Evolutionary conservation across 2,888 invertebrate species (phyloP).

Genomic region (Tanytarsus gracilentus): DNA sequence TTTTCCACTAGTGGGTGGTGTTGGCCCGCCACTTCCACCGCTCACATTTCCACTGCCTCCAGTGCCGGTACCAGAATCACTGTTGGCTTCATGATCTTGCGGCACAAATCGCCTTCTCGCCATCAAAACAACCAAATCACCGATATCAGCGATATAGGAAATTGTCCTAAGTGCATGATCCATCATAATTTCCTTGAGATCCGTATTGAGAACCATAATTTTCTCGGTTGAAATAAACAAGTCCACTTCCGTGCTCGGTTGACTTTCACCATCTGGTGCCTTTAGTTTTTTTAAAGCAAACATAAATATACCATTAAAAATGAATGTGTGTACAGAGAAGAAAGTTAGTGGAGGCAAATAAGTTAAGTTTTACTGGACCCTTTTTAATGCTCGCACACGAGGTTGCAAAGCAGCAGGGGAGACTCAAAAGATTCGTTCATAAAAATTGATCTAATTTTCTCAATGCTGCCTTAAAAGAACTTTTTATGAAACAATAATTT

Average conservation of each 20-base stretch:
- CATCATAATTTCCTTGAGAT: constrained; percentile 99
- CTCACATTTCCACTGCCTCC: constrained; percentile 13
- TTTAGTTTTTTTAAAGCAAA: too few species aligned
- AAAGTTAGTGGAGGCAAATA: too few species aligned
- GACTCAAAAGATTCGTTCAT: too few species aligned
- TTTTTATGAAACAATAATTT: too few species aligned
- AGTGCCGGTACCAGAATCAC: constrained; percentile 20
- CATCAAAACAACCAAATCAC: constrained; percentile 96
- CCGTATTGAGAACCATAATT: constrained; percentile 99
- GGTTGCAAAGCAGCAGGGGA: too few species aligned
- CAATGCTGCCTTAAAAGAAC: too few species aligned
- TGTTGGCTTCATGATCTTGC: constrained; percentile 47
- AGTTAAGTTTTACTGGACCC: too few species aligned
- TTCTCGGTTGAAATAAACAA: constrained; percentile 99
- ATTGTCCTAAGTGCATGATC: constrained; percentile 97
- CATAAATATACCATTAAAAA: too few species aligned
- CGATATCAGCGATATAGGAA: constrained; percentile 98
- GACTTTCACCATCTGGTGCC: constrained; percentile 97
- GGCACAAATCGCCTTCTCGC: constrained; percentile 89
- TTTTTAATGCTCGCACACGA: too few species aligned
- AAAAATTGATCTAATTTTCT: too few species aligned
- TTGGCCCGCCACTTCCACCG: constrained; percentile 31
- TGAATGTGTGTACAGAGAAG: too few species aligned
- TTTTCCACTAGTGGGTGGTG: constrained; percentile 51
- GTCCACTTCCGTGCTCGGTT: constrained; percentile 98